Base-by-base conservation (phyloP, 2,888 invertebrate species). In the Tenthredo livida region DNA sequence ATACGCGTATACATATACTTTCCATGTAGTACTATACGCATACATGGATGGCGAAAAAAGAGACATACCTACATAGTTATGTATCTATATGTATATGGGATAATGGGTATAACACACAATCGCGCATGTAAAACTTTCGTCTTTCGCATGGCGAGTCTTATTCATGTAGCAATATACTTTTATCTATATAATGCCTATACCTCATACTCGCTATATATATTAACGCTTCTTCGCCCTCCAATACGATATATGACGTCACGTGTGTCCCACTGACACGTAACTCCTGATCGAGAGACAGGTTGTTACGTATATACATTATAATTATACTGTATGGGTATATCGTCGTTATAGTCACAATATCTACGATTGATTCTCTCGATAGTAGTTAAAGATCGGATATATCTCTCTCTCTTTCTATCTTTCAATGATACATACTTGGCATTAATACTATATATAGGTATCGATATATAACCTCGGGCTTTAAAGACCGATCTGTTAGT, bases 261-360 rank as follows among this genome's bases (percentile, higher is more conserved):
- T 37, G 70, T 70, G 70, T 70, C 70, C 70, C 9, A 70, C 70
- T 70, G n/a, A 37, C 70, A 70, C 37, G 37, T 70, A 37, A 70
- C 70, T 70, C 70, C 25, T 70, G 70, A 70, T 70, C 37, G 70
- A 70, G 70, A 70, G 33, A 70, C 70, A 70, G 70, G 70, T 70
- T 70, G 70, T 70, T 70, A 70, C 70, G 70, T n/a, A n/a, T n/a
- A n/a, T n/a, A n/a, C n/a, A n/a, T 37, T 70, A 37, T n/a, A 67
- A 65, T 33, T 33, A 25, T 70, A 70, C 17, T 70, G 21, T 67
- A 70, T 70, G 10, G 33, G 70, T 70, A 70, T 29, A 29, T 29
- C 1, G 29, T 37, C 37, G 7, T 37, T 37, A 37, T 70, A 70
- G 25, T 12, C 15, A 67, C 54, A n/a, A 70, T 70, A 37, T 10